Evolutionary conservation across 2,888 invertebrate species (phyloP).

Genomic region (Orthosia incerta): DNA sequence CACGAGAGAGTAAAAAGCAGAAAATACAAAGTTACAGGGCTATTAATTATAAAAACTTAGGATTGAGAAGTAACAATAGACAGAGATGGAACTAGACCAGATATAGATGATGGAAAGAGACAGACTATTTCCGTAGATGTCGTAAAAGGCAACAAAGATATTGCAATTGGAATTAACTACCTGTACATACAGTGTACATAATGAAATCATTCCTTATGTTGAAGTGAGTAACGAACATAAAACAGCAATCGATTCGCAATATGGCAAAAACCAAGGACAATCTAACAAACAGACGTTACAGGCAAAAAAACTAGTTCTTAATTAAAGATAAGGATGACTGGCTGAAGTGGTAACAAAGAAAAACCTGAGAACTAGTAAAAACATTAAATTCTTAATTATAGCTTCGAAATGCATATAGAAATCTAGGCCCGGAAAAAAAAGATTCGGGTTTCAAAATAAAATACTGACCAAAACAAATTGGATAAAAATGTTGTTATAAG

Average conservation of each 20-base stretch:
- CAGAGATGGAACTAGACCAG: conserved; percentile 9
- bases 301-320: conserved; percentile 22
- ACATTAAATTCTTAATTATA: neutral
- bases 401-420: neutral
- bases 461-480: no score
- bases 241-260: neutral
- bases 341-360: neutral
- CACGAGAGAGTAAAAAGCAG: conserved; percentile 12
- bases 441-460: neutral
- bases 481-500: no score
- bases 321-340: conserved; percentile 3
- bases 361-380: neutral
- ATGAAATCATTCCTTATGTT: neutral
- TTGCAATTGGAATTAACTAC: neutral
- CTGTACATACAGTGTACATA: neutral
- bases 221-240: neutral
- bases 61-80: neutral
- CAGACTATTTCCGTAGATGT: neutral
- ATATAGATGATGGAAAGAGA: conserved; percentile 3
- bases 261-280: conserved; percentile 10
- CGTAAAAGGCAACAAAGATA: conserved; percentile 2
- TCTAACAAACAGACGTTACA: neutral
- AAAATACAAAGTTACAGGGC: conserved; percentile 3
- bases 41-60: conserved; percentile 1
- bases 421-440: no score